Evolutionary conservation across 2,113 vertebrate genomes (phyloP), one percentile per base, ranked within the genome.

Genomic region (Gila orcuttii): DNA sequence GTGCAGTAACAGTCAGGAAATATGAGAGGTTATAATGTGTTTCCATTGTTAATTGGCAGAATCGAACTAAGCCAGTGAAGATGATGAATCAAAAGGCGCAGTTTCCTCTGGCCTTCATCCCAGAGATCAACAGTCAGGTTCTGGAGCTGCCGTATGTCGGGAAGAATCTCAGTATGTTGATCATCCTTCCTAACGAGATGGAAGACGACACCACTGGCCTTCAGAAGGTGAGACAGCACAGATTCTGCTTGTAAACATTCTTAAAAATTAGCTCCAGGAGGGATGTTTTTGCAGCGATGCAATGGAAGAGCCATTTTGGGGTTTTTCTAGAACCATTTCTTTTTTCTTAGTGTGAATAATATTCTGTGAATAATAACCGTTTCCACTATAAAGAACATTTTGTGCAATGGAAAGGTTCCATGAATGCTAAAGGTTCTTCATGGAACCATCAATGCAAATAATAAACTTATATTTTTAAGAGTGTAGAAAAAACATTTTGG

Each of bases 81-180:
- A 97, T 99, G 97, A 99, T 99, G 97, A 62, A 86, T 0, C 89
- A 95, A 88, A 95, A 94, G 81, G 90, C 92, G 55, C 91, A 91
- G 0, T 97, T 98, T 91, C 92, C 92, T 36, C 66, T 95, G 57
- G 90, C 91, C 50, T 91, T 88, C 55, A 91, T 98, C 1, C 93
- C 95, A 31, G 94, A 96, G 4, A 77, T 93, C 62, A 92, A 90
- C 52, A 92, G 91, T 73, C 93, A 94, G 91, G 87, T 98, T 91
- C 94, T 99, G 15, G 98, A 98, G 92, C 90, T 99, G 64, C 97
- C 97, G 0, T 99, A 97, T 87, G 92, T 93, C 57, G 96, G 96
- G 66, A 96, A 97, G 52, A 96, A 97, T 47, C 95, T 99, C 62
- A 99, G 97, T 90, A 97, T 99, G 97, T 92, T 99, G 74, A 95